Base-by-base conservation (phyloP, 1,140 invertebrate genomes). In the Hylaeus volcanicus region DNA sequence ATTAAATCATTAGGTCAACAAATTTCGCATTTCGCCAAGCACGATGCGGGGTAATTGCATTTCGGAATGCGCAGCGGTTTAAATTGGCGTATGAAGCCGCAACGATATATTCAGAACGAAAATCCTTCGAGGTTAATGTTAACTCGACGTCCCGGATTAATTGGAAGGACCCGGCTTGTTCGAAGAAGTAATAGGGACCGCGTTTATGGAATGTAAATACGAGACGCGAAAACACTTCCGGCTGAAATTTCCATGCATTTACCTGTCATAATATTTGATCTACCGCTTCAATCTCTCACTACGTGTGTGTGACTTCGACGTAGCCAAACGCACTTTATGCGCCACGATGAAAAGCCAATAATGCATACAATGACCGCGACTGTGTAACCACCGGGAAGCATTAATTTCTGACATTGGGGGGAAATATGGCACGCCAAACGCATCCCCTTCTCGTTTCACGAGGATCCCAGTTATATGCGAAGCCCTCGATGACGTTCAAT, bases 231-330 rank as follows among this genome's bases (percentile, higher is more conserved):
- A 71, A 71, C 66, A 11, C 56, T 61, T 53, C 45, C 37, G 9
- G 61, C 56, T 0, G 41, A 78, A 78, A 78, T 78, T 71, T 71
- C 56, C 75, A 71, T 71, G 66, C 45, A 78, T 78, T 78, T 71
- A 56, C 56, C 56, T 71, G 75, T 78, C 66, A 71, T 71, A 78
- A 78, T 78, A 78, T 78, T 78, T 71, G 75, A 78, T 71, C 66
- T 26, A 11, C 26, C 56, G 75, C 58, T 71, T 78, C 75, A 71
- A 78, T 78, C 75, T 71, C 68, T 70, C 43, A 37, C 51, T 60
- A 41, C 66, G 75, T 53, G 26, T 41, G 55, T 66, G 8, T 45
- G 12, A 60, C 15, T 53, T 61, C 45, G 43, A 78, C 56, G 45
- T 41, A 58, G 11, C 61, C 51, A 45, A 78, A 71, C 48, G 43